Conservation (phyloP, 2,113 vertebrate species). For the Pseudorectes ferrugineus region DNA sequence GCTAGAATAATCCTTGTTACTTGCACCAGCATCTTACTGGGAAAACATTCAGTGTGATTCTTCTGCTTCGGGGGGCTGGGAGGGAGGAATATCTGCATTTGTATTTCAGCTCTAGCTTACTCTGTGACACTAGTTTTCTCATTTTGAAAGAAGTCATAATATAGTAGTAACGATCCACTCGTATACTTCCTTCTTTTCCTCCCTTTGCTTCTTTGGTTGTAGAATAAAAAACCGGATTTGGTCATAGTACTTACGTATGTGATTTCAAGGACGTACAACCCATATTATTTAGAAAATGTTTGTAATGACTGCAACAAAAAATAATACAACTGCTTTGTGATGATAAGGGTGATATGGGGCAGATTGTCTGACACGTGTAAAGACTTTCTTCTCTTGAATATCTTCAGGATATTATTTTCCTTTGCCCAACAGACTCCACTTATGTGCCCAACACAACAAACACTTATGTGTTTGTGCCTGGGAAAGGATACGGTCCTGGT, state of each 20-base stretch:
- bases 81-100: not conserved
- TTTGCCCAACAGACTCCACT: not conserved
- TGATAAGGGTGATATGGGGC: not conserved
- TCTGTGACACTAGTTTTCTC: not conserved
- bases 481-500: not conserved
- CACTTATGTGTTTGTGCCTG: not conserved
- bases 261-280: not conserved
- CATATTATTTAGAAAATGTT: not conserved
- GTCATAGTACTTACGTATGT: fast-evolving
- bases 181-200: not conserved
- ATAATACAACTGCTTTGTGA: not conserved
- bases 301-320: not conserved
- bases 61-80: not conserved
- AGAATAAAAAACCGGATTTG: not conserved
- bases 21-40: not conserved
- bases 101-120: not conserved
- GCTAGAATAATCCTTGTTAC: not conserved
- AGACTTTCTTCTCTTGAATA: not conserved
- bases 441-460: no score
- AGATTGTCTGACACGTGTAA: not conserved
- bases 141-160: not conserved
- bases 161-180: not conserved
- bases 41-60: not conserved
- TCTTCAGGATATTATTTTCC: not conserved
- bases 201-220: not conserved